phyloP scores from a whole-genome alignment of 2,888 invertebrate genomes.

The Hartigia nigra region DNA sequence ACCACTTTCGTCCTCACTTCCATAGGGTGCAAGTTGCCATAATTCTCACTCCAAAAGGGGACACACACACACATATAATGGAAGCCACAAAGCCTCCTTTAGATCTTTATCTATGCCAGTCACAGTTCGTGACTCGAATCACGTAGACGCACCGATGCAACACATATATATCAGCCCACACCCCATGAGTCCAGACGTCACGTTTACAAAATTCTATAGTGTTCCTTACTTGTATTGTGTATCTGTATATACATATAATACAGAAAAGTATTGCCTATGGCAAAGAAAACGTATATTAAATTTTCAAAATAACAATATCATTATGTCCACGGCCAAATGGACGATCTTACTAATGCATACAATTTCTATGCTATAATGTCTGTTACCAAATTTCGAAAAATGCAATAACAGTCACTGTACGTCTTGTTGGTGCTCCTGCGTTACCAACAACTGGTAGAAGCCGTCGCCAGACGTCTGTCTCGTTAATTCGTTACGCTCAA shows the following conservation, averaged over 20 bases:
- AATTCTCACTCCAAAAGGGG: neutral
- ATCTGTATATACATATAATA: too few species aligned
- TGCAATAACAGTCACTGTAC: neutral
- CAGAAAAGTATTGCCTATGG: neutral
- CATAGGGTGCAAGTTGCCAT: neutral
- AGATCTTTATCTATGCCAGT: neutral
- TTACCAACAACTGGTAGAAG: neutral
- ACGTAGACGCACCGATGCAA: neutral
- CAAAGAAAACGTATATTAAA: neutral
- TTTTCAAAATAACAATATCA: neutral
- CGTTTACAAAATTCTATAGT: neutral
- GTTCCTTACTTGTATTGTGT: too few species aligned
- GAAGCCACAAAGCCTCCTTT: neutral
- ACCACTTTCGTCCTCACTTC: neutral
- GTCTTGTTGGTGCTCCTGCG: neutral
- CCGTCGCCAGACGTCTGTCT: neutral
- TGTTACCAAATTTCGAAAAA: neutral
- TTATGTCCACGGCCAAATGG: accelerated
- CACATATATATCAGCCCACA: neutral
- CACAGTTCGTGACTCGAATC: neutral
- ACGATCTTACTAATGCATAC: neutral
- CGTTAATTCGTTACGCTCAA: neutral
- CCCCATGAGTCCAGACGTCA: neutral
- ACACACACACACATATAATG: neutral
- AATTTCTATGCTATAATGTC: neutral